phyloP scores from a whole-genome alignment of 1,140 invertebrate species.

The Archegozetes longisetosus region DNA sequence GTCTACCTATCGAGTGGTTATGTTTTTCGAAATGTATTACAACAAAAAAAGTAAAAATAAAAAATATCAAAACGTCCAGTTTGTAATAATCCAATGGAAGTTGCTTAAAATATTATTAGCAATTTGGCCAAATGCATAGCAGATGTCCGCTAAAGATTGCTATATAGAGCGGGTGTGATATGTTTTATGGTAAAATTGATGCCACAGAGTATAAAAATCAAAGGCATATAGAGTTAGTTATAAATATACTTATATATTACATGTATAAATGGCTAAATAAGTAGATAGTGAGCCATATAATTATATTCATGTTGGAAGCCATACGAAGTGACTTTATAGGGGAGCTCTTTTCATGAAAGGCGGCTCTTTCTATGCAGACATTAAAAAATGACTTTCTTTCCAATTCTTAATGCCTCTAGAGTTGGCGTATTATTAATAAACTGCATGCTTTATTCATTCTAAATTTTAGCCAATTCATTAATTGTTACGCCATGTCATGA shows the following conservation, averaged over 20 bases:
- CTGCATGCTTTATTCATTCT: neutral
- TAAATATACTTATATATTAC: neutral
- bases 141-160: neutral
- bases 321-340: neutral
- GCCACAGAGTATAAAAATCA: neutral
- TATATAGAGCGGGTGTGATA: neutral
- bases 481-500: neutral
- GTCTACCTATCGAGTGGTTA: neutral
- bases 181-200: neutral
- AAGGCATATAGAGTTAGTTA: neutral
- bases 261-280: neutral
- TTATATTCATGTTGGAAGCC: neutral
- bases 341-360: neutral
- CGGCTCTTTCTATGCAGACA: neutral
- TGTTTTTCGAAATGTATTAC: neutral
- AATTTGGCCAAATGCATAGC: no score
- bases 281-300: neutral
- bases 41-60: neutral
- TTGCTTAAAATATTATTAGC: no score
- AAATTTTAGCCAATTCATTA: neutral
- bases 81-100: no score
- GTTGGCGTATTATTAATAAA: neutral
- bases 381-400: no score
- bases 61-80: neutral
- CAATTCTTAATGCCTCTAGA: no score